Conservation (phyloP, 2,113 vertebrate genomes). For the Dipodomys stephensi region DNA sequence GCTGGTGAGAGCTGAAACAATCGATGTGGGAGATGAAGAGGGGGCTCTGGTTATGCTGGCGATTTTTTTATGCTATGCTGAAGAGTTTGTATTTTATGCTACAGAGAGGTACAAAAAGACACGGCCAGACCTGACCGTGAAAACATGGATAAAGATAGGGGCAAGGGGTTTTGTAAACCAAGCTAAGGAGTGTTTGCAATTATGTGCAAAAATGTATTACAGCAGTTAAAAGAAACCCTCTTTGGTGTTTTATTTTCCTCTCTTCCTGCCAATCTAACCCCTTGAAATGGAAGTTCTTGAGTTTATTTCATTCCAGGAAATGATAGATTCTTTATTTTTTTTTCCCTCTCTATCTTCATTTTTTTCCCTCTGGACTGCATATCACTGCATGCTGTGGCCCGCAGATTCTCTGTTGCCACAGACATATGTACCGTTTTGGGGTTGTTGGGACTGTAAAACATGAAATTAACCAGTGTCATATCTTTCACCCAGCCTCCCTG, state of each 20-base stretch:
- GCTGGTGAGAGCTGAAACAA: background rate
- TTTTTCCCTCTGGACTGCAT: conserved; percentile 64
- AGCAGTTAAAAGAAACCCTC: conserved; percentile 66
- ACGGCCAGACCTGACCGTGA: background rate
- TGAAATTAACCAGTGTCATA: conserved; percentile 84
- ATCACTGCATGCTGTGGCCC: conserved; percentile 74
- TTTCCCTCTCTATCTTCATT: conserved; percentile 49
- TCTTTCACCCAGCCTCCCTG: conserved; percentile 77
- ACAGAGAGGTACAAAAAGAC: background rate
- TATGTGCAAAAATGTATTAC: background rate
- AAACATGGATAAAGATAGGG: background rate
- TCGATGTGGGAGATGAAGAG: rapidly evolving
- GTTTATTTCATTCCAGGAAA: conserved; percentile 79
- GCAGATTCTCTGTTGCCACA: conserved; percentile 61
- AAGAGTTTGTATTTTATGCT: background rate
- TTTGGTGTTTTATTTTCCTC: background rate
- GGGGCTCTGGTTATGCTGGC: rapidly evolving
- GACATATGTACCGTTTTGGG: conserved; percentile 63
- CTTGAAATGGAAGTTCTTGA: conserved; percentile 59
- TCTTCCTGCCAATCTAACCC: conserved; percentile 69
- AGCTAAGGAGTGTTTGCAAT: background rate
- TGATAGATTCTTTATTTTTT: conserved; percentile 64
- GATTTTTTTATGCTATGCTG: background rate
- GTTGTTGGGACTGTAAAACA: conserved; percentile 80
- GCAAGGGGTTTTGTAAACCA: background rate